These are phyloP conservation scores for Drosophila bunnanda DNA, from an alignment of 2,888 invertebrate species.

Conservation along the genomic window DNA sequence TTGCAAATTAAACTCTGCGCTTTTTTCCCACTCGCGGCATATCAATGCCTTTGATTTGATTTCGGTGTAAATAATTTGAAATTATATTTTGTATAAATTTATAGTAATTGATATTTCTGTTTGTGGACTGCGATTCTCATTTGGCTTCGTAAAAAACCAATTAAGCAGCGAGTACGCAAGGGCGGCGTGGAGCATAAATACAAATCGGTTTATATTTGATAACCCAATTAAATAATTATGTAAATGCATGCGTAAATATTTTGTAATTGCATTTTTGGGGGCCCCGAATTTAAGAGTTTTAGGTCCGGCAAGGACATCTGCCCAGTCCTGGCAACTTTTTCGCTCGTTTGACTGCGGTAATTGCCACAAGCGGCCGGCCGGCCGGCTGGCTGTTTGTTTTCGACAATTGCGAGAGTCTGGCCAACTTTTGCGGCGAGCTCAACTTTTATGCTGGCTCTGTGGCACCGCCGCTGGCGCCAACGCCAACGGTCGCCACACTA, in stretches of 20 bases:
- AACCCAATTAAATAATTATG: constrained; percentile 45
- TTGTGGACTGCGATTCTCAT: constrained; percentile 15
- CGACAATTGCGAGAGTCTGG: constrained; percentile 27
- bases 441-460: constrained; percentile 62
- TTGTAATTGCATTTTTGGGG: constrained; percentile 29
- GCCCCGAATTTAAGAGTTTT: constrained; percentile 16
- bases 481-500: constrained; percentile 18
- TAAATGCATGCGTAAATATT: constrained; percentile 40
- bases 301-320: constrained; percentile 13
- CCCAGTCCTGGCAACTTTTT: constrained; percentile 49
- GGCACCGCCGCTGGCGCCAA: constrained; percentile 31
- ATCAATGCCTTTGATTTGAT: constrained; percentile 46
- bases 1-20: constrained; percentile 34
- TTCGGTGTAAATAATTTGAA: constrained; percentile 50
- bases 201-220: constrained; percentile 50
- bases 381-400: constrained; percentile 61
- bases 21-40: constrained; percentile 13
- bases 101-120: constrained; percentile 59
- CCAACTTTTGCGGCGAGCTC: constrained; percentile 40
- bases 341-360: constrained; percentile 59
- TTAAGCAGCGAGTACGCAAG: constrained; percentile 45
- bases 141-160: constrained; percentile 45
- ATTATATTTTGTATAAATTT: constrained; percentile 53
- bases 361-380: constrained; percentile 65
- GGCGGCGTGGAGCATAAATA: constrained; percentile 44